A percentile compares a stretch with the other conserved stretches of the same genome.
These are phyloP conservation scores for Rhinoraja longicauda DNA, from an alignment of 2,797 vertebrate genomes.

Conservation along the genomic window DNA sequence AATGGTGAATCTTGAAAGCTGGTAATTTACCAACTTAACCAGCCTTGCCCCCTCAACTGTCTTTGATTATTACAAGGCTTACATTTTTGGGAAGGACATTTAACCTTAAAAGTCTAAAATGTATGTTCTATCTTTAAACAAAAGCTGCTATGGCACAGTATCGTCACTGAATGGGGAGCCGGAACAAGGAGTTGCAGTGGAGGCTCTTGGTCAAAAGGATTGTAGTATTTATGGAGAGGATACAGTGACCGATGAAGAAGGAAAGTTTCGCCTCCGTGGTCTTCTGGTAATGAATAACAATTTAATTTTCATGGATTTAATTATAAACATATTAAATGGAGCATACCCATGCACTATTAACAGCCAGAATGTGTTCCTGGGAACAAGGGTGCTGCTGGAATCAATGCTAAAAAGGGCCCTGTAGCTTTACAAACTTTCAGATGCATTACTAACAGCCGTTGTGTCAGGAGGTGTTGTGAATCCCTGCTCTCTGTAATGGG, in stretches of 20 bases:
- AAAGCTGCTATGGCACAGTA: constrained; percentile 85
- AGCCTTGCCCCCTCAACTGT: background rate
- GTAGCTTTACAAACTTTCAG: background rate
- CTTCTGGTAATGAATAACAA: constrained; percentile 73
- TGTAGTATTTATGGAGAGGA: constrained; percentile 91
- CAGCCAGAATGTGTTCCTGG: too few relatives aligned
- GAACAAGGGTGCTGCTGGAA: too few relatives aligned
- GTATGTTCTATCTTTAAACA: background rate
- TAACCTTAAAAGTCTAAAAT: background rate
- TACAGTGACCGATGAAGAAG: constrained; percentile 88
- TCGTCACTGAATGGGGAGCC: constrained; percentile 90
- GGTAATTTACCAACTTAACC: background rate
- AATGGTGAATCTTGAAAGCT: background rate
- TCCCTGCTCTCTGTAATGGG: too few relatives aligned
- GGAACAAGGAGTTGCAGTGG: constrained; percentile 84
- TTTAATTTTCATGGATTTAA: background rate
- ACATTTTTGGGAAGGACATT: background rate
- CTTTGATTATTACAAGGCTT: background rate
- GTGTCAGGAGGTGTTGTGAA: too few relatives aligned
- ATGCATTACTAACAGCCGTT: background rate
- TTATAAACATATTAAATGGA: background rate
- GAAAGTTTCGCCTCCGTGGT: constrained; percentile 84
- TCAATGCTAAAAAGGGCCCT: background rate
- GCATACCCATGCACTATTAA: background rate
- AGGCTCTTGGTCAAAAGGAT: constrained; percentile 82